Base-by-base conservation (phyloP, 2,888 invertebrate species). In the Nysson spinosus region DNA sequence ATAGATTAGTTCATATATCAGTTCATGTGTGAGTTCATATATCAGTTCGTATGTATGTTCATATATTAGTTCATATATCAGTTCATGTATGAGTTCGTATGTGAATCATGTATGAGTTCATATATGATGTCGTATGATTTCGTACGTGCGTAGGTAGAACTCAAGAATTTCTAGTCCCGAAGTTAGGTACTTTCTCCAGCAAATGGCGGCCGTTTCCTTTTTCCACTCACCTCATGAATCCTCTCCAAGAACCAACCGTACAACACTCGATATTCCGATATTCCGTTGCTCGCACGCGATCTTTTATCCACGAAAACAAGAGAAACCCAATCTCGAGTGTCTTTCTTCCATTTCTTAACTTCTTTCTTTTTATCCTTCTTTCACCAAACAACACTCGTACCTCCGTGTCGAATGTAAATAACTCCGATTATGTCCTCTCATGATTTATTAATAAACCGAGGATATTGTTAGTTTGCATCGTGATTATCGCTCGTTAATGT, bases 181-280 rank as follows among this genome's bases (percentile, higher is more conserved):
- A 54, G 69, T 72, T 56, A 12, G 56, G 19, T 72, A 75, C 74
- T 75, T 75, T 75, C 74, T 75, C 75, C 63, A 52, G 16, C 39
- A 26, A 52, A 40, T 44, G 11, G 9, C 16, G 46, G 49, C 35
- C 63, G 61, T 75, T 74, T 75, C 72, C 75, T 72, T 61, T 66
- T 75, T 65, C 65, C 62, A 69, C 60, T 56, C 64, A 35, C 60
- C 39, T 57, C 61, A 19, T 14, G 56, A 43, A 47, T 75, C 62
- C 39, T 64, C 56, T 51, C 30, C 12, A 37, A 11, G 11, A 30
- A 26, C 26, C 9, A 28, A 12, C 24, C 37, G 11, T 1, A 9
- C 14, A 14, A n/a, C 28, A 16, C 28, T n/a, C n/a, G n/a, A n/a
- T n/a, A 26, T 3, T 3, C 7, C 37, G 54, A 37, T 12, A n/a